A percentile compares a stretch with the other conserved stretches of the same genome.
phyloP scores from a whole-genome alignment of 2,888 invertebrate species.

The Glyphotaelius pellucidus region DNA sequence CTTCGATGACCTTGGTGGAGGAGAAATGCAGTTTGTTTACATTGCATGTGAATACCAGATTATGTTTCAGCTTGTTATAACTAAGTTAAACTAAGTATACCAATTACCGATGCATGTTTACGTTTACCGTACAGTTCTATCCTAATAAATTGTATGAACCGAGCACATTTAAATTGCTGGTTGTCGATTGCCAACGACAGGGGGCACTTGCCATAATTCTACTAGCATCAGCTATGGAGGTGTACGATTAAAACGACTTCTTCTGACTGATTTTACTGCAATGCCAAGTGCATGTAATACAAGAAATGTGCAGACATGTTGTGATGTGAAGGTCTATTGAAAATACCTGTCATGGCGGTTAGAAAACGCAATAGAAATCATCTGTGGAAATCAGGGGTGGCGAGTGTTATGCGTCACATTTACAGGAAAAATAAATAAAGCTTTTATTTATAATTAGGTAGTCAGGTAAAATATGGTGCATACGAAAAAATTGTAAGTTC shows the following conservation, averaged over 20 bases:
- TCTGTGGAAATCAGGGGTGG: conserved; percentile 12
- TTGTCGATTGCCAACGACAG: not conserved
- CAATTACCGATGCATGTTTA: not conserved
- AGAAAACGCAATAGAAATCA: conserved; percentile 26
- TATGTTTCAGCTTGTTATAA: not conserved
- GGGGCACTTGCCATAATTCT: not conserved
- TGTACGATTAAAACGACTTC: not conserved
- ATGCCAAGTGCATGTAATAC: not conserved
- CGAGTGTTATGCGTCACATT: not conserved
- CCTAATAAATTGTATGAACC: not conserved
- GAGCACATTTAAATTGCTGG: not conserved
- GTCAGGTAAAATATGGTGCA: too few species aligned
- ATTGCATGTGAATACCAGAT: not conserved
- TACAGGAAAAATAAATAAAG: not conserved
- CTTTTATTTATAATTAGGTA: too few species aligned
- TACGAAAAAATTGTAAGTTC: too few species aligned
- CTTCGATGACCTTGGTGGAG: not conserved
- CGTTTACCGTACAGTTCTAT: not conserved
- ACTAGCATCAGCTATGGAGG: not conserved
- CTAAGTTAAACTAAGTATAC: not conserved
- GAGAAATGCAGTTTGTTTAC: not conserved
- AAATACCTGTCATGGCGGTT: conserved; percentile 18
- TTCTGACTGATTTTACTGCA: not conserved
- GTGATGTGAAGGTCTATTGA: conserved; percentile 8
- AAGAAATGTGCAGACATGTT: not conserved